Percentiles rank a stretch among this genome's conserved stretches.
Evolutionary conservation across 2,888 invertebrate species (phyloP).

Genomic region (Pediacus dermestoides): DNA sequence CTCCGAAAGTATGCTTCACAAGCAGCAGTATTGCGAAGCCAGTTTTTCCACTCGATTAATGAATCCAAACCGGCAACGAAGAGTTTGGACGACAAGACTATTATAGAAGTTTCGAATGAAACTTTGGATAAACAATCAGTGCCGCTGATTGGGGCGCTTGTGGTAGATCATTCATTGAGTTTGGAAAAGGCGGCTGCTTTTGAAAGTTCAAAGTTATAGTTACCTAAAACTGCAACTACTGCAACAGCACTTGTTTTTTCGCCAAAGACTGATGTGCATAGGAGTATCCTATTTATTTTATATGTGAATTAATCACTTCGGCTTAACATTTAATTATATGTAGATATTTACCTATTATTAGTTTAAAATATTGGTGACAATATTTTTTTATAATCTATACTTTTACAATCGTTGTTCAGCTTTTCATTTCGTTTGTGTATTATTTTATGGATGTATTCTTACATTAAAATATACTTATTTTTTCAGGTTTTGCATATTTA

Average conservation of each 20-base stretch:
- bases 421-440: no score
- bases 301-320: no score
- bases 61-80: conserved; percentile 37
- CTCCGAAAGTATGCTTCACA: conserved; percentile 49
- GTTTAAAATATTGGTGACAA: conserved; percentile 24
- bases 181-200: conserved; percentile 21
- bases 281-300: no score
- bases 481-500: no score
- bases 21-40: conserved; percentile 52
- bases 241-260: conserved; percentile 19
- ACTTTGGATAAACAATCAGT: conserved; percentile 37
- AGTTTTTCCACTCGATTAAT: conserved; percentile 52
- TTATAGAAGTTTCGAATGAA: conserved; percentile 46
- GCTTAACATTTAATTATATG: no score
- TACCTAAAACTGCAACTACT: conserved; percentile 14
- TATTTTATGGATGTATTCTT: no score
- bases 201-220: conserved; percentile 36
- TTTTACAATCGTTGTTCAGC: no score
- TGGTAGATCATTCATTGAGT: conserved; percentile 9
- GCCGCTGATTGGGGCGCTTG: conserved; percentile 21
- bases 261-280: conserved; percentile 35
- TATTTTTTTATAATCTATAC: conserved; percentile 23
- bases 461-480: no score
- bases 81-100: conserved; percentile 44
- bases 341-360: conserved; percentile 19